A percentile compares a stretch with the other conserved stretches of the same genome.
Evolutionary conservation across 2,888 invertebrate species (phyloP).

Genomic region (Hypercompe scribonia): DNA sequence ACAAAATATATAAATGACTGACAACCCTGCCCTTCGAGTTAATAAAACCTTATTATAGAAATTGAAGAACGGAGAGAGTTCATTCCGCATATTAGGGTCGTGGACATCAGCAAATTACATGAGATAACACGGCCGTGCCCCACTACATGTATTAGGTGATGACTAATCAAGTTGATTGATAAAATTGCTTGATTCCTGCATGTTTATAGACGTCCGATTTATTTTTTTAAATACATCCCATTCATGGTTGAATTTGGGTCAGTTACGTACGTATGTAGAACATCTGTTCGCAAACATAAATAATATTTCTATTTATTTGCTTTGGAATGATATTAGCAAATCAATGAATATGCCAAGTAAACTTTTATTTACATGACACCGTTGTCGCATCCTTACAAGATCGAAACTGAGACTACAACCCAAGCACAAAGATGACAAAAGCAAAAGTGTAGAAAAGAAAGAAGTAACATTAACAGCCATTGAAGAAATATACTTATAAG

Average conservation of each 20-base stretch:
- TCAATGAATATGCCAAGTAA: not conserved
- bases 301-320: not conserved
- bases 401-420: not conserved
- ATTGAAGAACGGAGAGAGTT: conserved; percentile 63
- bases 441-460: too few relatives aligned
- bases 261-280: not conserved
- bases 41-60: conserved; percentile 62
- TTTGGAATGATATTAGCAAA: not conserved
- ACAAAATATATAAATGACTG: not conserved
- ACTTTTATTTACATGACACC: not conserved
- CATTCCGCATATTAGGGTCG: conserved; percentile 66
- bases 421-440: too few relatives aligned
- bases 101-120: conserved; percentile 50
- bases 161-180: conserved; percentile 31
- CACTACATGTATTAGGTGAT: conserved; percentile 8
- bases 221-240: not conserved
- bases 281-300: not conserved
- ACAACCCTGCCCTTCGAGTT: conserved; percentile 57
- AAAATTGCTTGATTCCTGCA: conserved; percentile 21
- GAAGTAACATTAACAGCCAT: not conserved
- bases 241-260: not conserved
- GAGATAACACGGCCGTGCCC: conserved; percentile 37
- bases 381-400: not conserved
- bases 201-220: conserved; percentile 22
- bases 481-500: not conserved